Base-by-base conservation (phyloP, 2,113 vertebrate genomes). In the Poeciliopsis prolifica region DNA sequence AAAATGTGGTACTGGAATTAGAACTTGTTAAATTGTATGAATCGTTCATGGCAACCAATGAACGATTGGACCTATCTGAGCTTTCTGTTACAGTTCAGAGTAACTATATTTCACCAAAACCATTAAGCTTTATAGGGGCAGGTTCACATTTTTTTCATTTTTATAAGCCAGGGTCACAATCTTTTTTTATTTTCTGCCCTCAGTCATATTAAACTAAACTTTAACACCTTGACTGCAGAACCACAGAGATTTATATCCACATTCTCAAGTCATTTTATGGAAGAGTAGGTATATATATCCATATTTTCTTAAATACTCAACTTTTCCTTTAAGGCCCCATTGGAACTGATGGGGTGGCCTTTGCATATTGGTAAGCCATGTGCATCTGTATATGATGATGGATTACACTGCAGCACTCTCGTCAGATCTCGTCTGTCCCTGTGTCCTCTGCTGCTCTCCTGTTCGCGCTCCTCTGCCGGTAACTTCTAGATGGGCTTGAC, bases 381-480 rank as follows among this genome's bases (percentile, higher is more conserved):
- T 69, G 74, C 35, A 63, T 75, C 70, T 44, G 68, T 66, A 66
- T 65, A 80, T 77, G 64, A 84, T 87, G 85, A 90, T 84, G 81
- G 75, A 91, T 85, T 77, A 74, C 31, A 66, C 81, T 61, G 81
- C 79, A 86, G 62, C 37, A 28, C 70, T 73, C 75, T 62, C 37
- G 31, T 78, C 70, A 67, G 77, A 48, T 78, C 24, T 24, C 33
- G 64, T 65, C 65, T 69, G 70, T 61, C 74, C 67, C 48, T 2
- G 15, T 62, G 19, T 67, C 70, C 79, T 44, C 73, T 66, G 60
- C 64, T 48, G 15, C 75, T 19, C 61, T 74, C 19, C n/a, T 26
- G 33, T 63, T 73, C 62, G 69, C 62, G 26, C 40, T 33, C 62
- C 7, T 42, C 70, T 11, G 4, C 60, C 37, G 29, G 12, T 15